phyloP scores from a whole-genome alignment of 30 jellyfish, hydroid and myxozoan genomes.

The Sanderia malayensis region DNA sequence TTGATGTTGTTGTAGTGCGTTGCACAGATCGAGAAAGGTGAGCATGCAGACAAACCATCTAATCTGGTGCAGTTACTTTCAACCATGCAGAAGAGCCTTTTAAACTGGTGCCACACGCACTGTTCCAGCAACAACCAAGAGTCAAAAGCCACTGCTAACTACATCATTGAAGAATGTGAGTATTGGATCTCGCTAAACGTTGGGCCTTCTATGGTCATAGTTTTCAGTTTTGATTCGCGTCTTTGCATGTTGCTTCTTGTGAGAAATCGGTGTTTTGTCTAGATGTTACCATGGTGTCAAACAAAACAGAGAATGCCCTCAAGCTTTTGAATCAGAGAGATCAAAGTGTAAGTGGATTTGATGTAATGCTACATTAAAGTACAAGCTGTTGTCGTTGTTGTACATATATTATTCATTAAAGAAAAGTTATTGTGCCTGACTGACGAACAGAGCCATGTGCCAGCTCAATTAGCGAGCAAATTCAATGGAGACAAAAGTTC shows the following conservation, averaged over 20 bases:
- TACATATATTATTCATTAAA: too few relatives aligned
- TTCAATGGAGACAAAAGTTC: too few relatives aligned
- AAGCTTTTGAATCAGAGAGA: conserved; percentile 28
- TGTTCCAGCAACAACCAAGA: conserved; percentile 38
- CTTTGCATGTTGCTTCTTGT: too few relatives aligned
- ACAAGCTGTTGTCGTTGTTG: too few relatives aligned
- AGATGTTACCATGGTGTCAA: conserved; percentile 72
- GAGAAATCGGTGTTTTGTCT: too few relatives aligned
- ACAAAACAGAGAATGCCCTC: conserved; percentile 48
- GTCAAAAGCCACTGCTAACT: conserved; percentile 36
- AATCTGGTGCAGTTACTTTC: conserved; percentile 73
- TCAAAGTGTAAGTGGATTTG: conserved; percentile 40
- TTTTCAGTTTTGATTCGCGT: too few relatives aligned
- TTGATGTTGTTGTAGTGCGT: conserved; percentile 80
- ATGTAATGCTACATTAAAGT: too few relatives aligned
- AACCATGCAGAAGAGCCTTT: conserved; percentile 92
- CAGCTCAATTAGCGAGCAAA: too few relatives aligned
- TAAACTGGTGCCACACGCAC: conserved; percentile 84
- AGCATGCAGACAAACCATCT: conserved; percentile 59
- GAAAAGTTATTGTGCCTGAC: too few relatives aligned
- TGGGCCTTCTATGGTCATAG: too few relatives aligned
- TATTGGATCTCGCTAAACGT: conserved; percentile 6
- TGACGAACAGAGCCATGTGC: too few relatives aligned
- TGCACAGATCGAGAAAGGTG: conserved; percentile 55
- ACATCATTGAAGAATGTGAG: conserved; percentile 73